Base-by-base conservation (phyloP, 2,888 invertebrate species). In the Drosophila villosipedis region DNA sequence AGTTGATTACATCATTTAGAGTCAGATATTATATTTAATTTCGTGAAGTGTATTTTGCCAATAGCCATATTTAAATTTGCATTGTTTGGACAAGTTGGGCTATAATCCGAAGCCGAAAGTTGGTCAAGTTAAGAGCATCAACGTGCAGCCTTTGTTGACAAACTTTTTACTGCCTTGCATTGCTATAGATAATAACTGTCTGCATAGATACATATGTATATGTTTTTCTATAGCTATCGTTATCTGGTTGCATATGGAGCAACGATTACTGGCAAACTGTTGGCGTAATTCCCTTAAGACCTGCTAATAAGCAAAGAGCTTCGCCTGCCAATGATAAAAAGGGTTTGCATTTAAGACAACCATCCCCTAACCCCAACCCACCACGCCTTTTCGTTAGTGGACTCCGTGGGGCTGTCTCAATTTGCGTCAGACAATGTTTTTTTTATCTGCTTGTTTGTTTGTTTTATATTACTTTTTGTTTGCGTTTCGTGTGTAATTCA, bases 401-500 rank as follows among this genome's bases (percentile, higher is more conserved):
- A 10, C 28, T 52, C 54, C 22, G 14, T 25, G 41, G 47, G 35
- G 59, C 43, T 59, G 59, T 25, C 73, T 60, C 53, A 30, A 73
- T 43, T 68, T 78, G 65, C 77, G 79, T 69, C 77, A 78, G 55
- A 62, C 50, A 28, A 68, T 19, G 22, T 47, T 41, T 9, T 41
- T 62, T 59, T 25, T 22, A 25, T 52, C 41, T 50, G 2, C 12
- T 59, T 50, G 12, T 63, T 58, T 41, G 49, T 57, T 74, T 66
- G 19, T 19, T 31, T 53, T 57, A 41, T 35, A 14, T 43, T 58
- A 53, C 37, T 43, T 28, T 28, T 50, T 28, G 16, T 12, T 64
- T 50, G 37, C 52, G 28, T 53, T 49, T 10, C 62, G 25, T 53
- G n/a, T 63, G 84, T 89, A 85, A 85, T 82, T 84, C 66, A 73